Percentiles rank a stretch among this genome's conserved stretches.
Conservation (phyloP, 2,797 vertebrate genomes). For the Cossypha heuglini region DNA sequence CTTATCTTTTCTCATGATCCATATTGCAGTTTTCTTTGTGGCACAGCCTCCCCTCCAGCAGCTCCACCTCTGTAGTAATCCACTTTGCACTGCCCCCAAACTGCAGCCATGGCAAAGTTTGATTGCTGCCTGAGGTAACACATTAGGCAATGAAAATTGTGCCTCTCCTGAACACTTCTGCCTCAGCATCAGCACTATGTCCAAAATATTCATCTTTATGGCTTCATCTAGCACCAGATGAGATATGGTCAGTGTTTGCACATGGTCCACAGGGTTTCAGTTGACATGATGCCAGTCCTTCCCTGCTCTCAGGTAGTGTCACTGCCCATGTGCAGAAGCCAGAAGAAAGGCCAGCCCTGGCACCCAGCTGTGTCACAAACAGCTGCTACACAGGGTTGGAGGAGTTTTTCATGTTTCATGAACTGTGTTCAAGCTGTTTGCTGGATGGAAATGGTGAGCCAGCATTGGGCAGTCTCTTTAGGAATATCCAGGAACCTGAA, state of each 20-base stretch:
- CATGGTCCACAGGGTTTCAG: background rate
- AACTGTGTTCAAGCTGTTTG: background rate
- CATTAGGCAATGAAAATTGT: background rate
- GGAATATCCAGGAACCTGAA: background rate
- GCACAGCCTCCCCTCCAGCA: background rate
- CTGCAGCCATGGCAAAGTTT: background rate
- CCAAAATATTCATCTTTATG: background rate
- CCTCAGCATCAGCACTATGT: background rate
- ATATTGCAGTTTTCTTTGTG: background rate
- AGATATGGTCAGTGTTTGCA: background rate
- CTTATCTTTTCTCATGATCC: constrained; percentile 46
- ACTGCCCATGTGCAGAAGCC: accelerated
- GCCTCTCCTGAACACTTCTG: background rate
- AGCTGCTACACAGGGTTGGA: background rate
- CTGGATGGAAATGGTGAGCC: background rate
- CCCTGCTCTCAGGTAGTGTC: background rate
- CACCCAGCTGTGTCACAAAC: background rate
- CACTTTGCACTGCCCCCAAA: background rate
- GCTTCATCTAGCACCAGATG: background rate
- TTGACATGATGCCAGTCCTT: accelerated
- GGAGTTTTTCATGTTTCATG: background rate
- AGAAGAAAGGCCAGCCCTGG: background rate
- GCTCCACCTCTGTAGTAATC: background rate
- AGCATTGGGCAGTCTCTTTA: background rate
- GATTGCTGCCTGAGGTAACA: background rate